Base-by-base conservation (phyloP, 1,140 invertebrate genomes). In the Paramacrobiotus metropolitanus region DNA sequence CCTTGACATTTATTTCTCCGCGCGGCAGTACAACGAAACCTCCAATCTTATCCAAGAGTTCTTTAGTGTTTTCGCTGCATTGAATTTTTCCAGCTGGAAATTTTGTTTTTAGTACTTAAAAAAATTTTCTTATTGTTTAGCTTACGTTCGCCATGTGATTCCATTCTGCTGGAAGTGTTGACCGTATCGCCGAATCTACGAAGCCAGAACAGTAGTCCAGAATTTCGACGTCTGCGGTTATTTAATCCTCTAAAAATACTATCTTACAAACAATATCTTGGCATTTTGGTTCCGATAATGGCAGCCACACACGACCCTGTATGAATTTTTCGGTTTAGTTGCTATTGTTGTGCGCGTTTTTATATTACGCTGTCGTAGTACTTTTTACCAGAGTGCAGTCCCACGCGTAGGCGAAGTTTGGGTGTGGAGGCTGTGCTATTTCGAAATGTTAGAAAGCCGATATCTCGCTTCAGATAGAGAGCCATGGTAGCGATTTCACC, bases 1-100 rank as follows among this genome's bases (percentile, higher is more conserved):
- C 88, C 81, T 97, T 97, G 79, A 97, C 84, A 66, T 87, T 84
- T 31, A 96, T 83, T 69, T 88, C 82, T 31, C 93, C 93, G 65
- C 94, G 77, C 31, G 85, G 80, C 62, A 87, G 84, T 9, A 94
- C 74, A 9, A 83, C 79, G 70, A 98, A 98, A n/a, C 83, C 85
- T 1, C 83, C 83, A 69, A 93, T 94, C 1, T 79, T 81, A 65
- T 93, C 87, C 64, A 98, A 74, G 24, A 91, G 80, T 61, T 80
- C 78, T 69, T 95, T 93, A 0, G 91, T 96, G 2, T 78, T 79
- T 0, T 85, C 81, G 68, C 90, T 95, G 1, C 96, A 86, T 72
- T 98, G 94, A 62, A 98, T 96, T 73, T 82, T 86, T 18, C 95
- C 73, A n/a, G 92, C 87, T 85, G n/a, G n/a, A n/a, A n/a, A n/a